Base-by-base conservation (phyloP, 2,113 vertebrate genomes). In the Seriola rivoliana region DNA sequence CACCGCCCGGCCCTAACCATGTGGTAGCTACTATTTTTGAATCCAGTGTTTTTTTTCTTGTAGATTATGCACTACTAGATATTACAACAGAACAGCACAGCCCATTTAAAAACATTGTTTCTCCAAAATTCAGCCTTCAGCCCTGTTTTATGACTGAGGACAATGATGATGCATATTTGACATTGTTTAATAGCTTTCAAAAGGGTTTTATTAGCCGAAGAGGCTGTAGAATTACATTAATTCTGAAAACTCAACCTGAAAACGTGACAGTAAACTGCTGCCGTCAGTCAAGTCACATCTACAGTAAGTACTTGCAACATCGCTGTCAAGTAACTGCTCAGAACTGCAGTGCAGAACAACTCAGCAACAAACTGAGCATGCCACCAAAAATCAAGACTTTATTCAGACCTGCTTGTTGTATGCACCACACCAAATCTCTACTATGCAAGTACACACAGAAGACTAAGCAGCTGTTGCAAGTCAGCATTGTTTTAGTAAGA, bases 401-500 rank as follows among this genome's bases (percentile, higher is more conserved):
- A 36, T 25, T 79, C 14, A 64, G 62, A 59, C 16, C n/a, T 12
- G 16, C 8, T 36, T 40, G 40, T 42, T 34, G 11, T 55, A 21
- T 58, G 17, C 57, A 57, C 11, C 11, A 29, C 60, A 59, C 50
- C n/a, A 5, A 62, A 38, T 40, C 40, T 48, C n/a, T 50, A 40
- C 58, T 19, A 57, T 78, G 38, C 14, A 16, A 14, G 5, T 46
- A 77, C 40, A 77, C 36, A 74, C 42, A 62, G n/a, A 32, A 12
- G 8, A 57, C 66, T 50, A 34, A 62, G 54, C 46, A 77, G 70
- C 40, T 80, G 79, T 46, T 78, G 13, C 64, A 75, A 60, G 75
- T 62, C 75, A 83, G 64, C 48, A 71, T 62, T 86, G 79, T 69
- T 84, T 72, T 55, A 21, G 66, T 75, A 38, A 63, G 32, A 77